Percentiles rank a stretch among this genome's conserved stretches.
Conservation (phyloP, 2,113 vertebrate genomes). For the Cottus gobio region DNA sequence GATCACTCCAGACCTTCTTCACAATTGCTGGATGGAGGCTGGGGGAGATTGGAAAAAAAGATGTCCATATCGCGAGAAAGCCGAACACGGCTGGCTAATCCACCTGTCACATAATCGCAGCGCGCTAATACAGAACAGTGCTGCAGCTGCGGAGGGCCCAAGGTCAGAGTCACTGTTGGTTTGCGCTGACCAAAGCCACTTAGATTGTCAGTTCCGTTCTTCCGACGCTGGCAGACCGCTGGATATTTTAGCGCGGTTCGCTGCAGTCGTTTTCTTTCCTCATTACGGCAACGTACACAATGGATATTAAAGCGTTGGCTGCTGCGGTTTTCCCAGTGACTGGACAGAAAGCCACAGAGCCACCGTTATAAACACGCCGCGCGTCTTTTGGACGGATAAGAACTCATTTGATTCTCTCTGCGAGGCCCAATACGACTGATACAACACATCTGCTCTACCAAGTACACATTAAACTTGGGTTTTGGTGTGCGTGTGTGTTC, state of each 20-base stretch:
- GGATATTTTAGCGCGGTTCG: background rate
- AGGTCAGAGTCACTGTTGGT: slow-evolving; percentile 59
- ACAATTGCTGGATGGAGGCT: slow-evolving; percentile 26
- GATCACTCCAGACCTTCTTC: slow-evolving; percentile 49
- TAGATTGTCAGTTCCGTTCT: slow-evolving; percentile 28
- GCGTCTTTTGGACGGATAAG: background rate
- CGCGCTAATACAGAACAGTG: slow-evolving; percentile 44
- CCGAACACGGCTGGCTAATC: slow-evolving; percentile 30
- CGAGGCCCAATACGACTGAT: slow-evolving; percentile 15
- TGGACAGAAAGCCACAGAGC: background rate
- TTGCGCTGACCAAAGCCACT: slow-evolving; percentile 52
- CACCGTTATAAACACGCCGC: background rate
- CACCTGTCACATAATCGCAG: slow-evolving; percentile 42
- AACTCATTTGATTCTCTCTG: slow-evolving; percentile 23
- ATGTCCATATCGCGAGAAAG: slow-evolving; percentile 26
- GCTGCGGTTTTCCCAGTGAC: too few species aligned
- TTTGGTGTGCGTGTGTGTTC: slow-evolving; percentile 1
- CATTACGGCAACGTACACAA: background rate
- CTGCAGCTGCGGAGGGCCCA: slow-evolving; percentile 40
- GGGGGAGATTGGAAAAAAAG: slow-evolving; percentile 10
- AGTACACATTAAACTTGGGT: slow-evolving; percentile 33
- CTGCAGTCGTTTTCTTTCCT: slow-evolving; percentile 3
- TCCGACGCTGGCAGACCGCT: slow-evolving; percentile 30
- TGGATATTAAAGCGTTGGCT: background rate
- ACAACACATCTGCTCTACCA: slow-evolving; percentile 27